phyloP scores from a whole-genome alignment of 2,888 invertebrate genomes.

The Podotricha telesiphe region DNA sequence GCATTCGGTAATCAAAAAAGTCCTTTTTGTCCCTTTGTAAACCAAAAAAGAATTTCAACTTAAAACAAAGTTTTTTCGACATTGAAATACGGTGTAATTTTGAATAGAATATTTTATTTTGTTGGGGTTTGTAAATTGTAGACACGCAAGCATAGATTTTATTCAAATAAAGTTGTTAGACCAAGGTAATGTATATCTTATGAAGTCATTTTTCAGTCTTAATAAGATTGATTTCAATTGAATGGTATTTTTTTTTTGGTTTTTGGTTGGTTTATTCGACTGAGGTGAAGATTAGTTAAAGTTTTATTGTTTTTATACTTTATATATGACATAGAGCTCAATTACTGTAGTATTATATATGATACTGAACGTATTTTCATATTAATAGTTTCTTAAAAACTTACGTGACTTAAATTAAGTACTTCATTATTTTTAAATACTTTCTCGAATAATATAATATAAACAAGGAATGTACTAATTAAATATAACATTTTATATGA shows the following conservation, averaged over 20 bases:
- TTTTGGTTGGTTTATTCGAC: neutral
- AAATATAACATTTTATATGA: too few species aligned
- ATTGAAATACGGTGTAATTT: slow-evolving; percentile 11
- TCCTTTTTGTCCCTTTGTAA: slow-evolving; percentile 7
- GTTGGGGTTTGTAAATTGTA: slow-evolving; percentile 14
- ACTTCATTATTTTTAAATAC: too few species aligned
- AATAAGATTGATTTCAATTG: neutral
- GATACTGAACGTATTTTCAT: too few species aligned
- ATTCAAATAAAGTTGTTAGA: slow-evolving; percentile 25
- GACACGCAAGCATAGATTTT: slow-evolving; percentile 21
- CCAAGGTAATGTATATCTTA: slow-evolving; percentile 7
- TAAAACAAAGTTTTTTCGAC: neutral
- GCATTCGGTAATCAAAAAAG: slow-evolving; percentile 16
- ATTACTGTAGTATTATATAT: too few species aligned
- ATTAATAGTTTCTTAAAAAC: too few species aligned
- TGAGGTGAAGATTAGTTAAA: too few species aligned
- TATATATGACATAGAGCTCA: too few species aligned
- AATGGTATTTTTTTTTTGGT: neutral
- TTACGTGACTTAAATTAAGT: too few species aligned
- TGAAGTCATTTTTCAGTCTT: neutral
- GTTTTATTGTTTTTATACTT: too few species aligned
- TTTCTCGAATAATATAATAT: too few species aligned
- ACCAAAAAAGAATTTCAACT: neutral
- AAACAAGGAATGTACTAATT: too few species aligned
- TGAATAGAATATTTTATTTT: neutral